A percentile compares a stretch with the other conserved stretches of the same genome.
phyloP scores from a whole-genome alignment of 2,888 invertebrate species.

The Julus scandinavius region DNA sequence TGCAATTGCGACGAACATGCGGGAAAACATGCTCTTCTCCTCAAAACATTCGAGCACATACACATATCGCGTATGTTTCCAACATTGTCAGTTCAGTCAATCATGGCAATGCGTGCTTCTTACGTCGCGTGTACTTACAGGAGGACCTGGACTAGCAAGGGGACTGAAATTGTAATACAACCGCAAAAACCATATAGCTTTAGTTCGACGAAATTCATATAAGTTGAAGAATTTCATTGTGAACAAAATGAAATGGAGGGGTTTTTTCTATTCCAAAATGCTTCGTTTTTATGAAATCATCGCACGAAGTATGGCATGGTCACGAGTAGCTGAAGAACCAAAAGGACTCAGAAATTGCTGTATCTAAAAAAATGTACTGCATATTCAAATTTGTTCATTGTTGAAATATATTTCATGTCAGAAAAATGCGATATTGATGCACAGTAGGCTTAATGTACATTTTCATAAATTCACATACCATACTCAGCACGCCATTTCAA shows the following conservation, averaged over 20 bases:
- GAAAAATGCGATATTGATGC: too few relatives aligned
- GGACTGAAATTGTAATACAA: conserved; percentile 7
- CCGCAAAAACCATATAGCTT: background rate
- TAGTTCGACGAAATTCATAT: background rate
- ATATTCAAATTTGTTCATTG: too few relatives aligned
- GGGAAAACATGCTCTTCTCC: background rate
- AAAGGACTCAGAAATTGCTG: too few relatives aligned
- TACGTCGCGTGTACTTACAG: background rate
- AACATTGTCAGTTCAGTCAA: conserved; percentile 3
- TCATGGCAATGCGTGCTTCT: background rate
- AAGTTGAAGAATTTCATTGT: background rate
- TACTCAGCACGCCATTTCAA: too few relatives aligned
- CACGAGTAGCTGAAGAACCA: too few relatives aligned
- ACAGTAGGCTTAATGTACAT: too few relatives aligned
- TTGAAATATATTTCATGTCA: too few relatives aligned
- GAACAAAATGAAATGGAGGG: background rate
- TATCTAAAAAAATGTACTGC: too few relatives aligned
- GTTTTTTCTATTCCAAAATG: background rate
- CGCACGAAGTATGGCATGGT: too few relatives aligned
- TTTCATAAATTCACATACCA: too few relatives aligned
- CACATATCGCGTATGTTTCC: background rate
- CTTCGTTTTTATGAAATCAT: background rate
- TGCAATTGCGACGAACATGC: conserved; percentile 11
- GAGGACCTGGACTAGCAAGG: background rate
- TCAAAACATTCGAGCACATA: background rate